Conservation (phyloP, 2,797 vertebrate species). For the Darevskia nairensis region DNA sequence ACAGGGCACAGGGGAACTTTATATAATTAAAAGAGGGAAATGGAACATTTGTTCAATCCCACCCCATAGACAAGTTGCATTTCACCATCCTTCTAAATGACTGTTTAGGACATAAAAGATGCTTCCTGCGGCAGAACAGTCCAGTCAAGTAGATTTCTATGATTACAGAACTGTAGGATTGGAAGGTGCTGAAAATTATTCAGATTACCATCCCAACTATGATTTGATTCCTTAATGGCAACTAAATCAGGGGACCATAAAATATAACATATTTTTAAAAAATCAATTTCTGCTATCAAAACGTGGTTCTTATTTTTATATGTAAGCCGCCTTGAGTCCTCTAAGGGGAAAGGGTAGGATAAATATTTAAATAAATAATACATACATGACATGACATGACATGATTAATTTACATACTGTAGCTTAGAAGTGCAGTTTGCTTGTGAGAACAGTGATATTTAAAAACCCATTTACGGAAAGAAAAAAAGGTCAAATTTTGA, state of each 20-base stretch:
- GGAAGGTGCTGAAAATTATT: background rate
- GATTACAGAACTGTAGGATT: background rate
- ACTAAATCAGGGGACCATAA: background rate
- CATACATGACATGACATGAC: no score
- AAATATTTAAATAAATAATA: no score
- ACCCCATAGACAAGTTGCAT: background rate
- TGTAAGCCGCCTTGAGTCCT: no score
- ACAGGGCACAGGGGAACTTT: background rate
- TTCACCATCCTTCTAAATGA: background rate
- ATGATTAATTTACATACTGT: background rate
- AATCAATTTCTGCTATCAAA: no score
- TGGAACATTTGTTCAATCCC: background rate
- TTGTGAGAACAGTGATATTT: background rate
- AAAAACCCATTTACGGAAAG: background rate
- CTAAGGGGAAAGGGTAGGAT: no score
- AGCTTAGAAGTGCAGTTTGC: background rate
- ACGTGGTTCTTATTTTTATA: no score
- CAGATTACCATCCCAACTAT: background rate
- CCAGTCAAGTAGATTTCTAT: constrained; percentile 4
- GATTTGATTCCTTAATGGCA: background rate
- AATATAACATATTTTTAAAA: no score
- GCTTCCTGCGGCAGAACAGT: background rate
- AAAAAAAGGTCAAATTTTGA: background rate
- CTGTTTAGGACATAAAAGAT: background rate
- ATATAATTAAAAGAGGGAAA: background rate